Percentiles rank a stretch among this genome's conserved stretches.
These are phyloP conservation scores for Harpalus rufipes DNA, from an alignment of 2,888 invertebrate genomes.

Conservation along the genomic window DNA sequence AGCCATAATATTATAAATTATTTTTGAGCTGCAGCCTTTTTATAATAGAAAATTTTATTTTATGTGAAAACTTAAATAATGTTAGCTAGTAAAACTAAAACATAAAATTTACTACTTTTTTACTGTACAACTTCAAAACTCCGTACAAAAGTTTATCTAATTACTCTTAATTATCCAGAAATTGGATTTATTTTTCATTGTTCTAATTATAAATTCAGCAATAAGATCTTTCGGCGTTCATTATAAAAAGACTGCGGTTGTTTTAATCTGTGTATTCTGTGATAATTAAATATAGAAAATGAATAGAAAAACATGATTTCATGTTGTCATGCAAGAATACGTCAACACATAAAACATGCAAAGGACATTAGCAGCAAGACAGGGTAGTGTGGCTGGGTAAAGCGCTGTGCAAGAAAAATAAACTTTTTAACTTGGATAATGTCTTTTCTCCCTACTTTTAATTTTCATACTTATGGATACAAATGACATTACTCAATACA, in stretches of 20 bases:
- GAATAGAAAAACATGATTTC: slow-evolving; percentile 46
- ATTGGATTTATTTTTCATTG: neutral
- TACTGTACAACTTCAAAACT: slow-evolving; percentile 10
- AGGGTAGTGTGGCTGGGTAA: neutral
- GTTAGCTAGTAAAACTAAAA: slow-evolving; percentile 15
- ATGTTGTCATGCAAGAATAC: slow-evolving; percentile 59
- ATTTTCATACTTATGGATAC: neutral
- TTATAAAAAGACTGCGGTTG: slow-evolving; percentile 37
- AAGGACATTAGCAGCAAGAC: slow-evolving; percentile 41
- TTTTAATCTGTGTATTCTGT: slow-evolving; percentile 56
- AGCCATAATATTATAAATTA: slow-evolving; percentile 31
- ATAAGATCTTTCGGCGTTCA: slow-evolving; percentile 16
- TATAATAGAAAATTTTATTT: slow-evolving; percentile 16
- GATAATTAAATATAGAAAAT: slow-evolving; percentile 61
- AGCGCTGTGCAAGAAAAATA: slow-evolving; percentile 47
- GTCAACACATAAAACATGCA: slow-evolving; percentile 42
- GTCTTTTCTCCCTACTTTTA: neutral
- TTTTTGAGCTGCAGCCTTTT: slow-evolving; percentile 26
- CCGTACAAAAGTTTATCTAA: slow-evolving; percentile 6
- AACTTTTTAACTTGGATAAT: neutral
- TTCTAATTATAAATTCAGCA: slow-evolving; percentile 7
- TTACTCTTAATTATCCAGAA: neutral
- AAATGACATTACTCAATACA: neutral
- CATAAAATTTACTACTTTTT: slow-evolving; percentile 33
- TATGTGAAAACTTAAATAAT: slow-evolving; percentile 20